Percentiles rank a stretch among this genome's conserved stretches.
Evolutionary conservation across 2,113 vertebrate genomes (phyloP).

Genomic region (Pterocles orientalis): DNA sequence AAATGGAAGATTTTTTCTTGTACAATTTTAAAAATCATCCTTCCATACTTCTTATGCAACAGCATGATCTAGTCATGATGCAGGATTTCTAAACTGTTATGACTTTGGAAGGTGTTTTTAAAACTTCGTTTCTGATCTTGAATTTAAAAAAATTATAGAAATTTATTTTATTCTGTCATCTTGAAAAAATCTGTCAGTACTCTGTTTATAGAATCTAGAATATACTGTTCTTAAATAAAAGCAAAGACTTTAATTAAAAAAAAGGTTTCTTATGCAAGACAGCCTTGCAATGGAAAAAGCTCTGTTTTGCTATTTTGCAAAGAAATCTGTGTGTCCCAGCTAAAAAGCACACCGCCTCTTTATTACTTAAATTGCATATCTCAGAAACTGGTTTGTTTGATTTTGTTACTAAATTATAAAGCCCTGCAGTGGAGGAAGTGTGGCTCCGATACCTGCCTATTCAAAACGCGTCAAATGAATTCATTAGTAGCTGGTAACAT

Average conservation of each 20-base stretch:
- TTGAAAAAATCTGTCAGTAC: background rate
- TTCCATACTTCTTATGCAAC: background rate
- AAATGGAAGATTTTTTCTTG: background rate
- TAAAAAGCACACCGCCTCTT: background rate
- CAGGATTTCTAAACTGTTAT: background rate
- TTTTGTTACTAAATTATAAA: background rate
- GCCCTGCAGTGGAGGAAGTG: background rate
- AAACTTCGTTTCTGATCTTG: background rate
- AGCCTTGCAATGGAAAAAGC: background rate
- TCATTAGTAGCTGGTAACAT: background rate
- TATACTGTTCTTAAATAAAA: background rate
- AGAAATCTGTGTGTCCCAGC: background rate
- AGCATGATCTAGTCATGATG: fast-evolving
- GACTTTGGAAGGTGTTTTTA: background rate
- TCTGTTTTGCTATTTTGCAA: background rate
- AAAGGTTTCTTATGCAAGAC: background rate
- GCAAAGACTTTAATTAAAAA: background rate
- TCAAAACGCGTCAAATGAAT: fast-evolving
- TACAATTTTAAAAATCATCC: background rate
- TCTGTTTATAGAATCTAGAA: background rate
- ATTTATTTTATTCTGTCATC: background rate
- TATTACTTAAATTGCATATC: background rate
- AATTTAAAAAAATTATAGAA: background rate
- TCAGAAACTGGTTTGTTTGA: background rate
- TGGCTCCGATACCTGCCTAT: background rate